phyloP scores from a whole-genome alignment of 2,797 vertebrate genomes.

The Gymnodraco acuticeps region DNA sequence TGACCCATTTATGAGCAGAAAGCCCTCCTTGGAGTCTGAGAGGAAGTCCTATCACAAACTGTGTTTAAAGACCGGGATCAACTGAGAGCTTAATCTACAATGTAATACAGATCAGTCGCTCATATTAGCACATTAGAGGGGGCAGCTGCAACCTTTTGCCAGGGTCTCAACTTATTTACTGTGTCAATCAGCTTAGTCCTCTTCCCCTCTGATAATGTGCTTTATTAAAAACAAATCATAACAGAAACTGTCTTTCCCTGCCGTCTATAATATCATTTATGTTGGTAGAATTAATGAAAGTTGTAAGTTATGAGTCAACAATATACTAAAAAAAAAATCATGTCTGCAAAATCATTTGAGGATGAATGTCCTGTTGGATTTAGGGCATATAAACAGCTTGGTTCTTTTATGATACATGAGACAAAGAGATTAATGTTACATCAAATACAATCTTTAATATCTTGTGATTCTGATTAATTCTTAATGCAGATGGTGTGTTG shows the following conservation, averaged over 20 bases:
- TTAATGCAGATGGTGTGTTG: conserved; percentile 66
- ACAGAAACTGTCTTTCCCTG: conserved; percentile 29
- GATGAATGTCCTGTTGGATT: conserved; percentile 73
- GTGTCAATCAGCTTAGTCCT: conserved; percentile 56
- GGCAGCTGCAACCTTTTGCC: conserved; percentile 65
- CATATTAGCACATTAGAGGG: conserved; percentile 71
- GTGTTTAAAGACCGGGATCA: conserved; percentile 70
- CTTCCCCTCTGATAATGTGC: conserved; percentile 33
- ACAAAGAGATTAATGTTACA: conserved; percentile 75
- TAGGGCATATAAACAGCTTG: conserved; percentile 77
- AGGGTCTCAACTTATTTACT: conserved; percentile 42
- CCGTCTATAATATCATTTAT: conserved; percentile 1
- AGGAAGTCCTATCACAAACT: conserved; percentile 71
- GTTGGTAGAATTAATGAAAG: conserved; percentile 1
- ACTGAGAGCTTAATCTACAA: conserved; percentile 75
- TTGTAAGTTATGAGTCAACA: conserved; percentile 47
- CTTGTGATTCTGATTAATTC: conserved; percentile 74
- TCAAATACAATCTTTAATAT: conserved; percentile 76
- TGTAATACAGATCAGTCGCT: conserved; percentile 72
- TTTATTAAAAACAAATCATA: conserved; percentile 27
- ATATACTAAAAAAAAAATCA: conserved; percentile 63
- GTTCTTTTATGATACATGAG: conserved; percentile 72
- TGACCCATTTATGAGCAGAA: conserved; percentile 87
- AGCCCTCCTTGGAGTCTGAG: conserved; percentile 67
- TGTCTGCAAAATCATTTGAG: conserved; percentile 57